Base-by-base conservation (phyloP, 2,113 vertebrate species). In the Tyto alba region DNA sequence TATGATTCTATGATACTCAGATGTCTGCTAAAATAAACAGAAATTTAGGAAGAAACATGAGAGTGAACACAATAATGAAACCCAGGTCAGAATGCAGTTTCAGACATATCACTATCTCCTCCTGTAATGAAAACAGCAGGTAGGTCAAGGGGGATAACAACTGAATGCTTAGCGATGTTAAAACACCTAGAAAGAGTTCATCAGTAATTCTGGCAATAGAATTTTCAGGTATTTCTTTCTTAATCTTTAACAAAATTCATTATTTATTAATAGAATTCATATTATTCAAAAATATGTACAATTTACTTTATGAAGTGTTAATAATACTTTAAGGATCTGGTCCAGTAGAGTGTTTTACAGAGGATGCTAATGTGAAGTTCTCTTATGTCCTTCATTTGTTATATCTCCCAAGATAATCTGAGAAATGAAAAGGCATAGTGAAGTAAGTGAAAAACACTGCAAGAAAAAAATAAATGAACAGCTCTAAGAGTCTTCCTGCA, bases 81-180 rank as follows among this genome's bases (percentile, higher is more conserved):
- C 3, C 13, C 10, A 19, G 15, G 21, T 36, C 26, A 80, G 32
- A 72, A 81, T 20, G 18, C 5, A 27, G 10, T 62, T 72, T 67
- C 62, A 52, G 38, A 34, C 3, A 23, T 18, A 17, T 5, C 2
- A 4, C 3, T 21, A 3, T n/a, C 2, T 53, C 17, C 9, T 73
- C 17, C 10, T 73, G 14, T 21, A 85, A 76, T 53, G 30, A 68
- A 68, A 19, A 36, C 5, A 68, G 7, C 11, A 88, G 23, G 17
- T 21, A 88, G 30, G 27, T 38, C 20, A 16, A 9, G 40, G 22
- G 17, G 2, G 15, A 30, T 25, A 57, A 4, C 7, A 67, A 52
- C 41, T 3, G 1, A 95, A 67, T 67, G 4, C 6, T 68, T 68
- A 38, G 6, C 23, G 16, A 27, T 38, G 10, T 62, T 38, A 73